Percentiles rank a stretch among this genome's conserved stretches.
phyloP scores from a whole-genome alignment of 2,113 vertebrate genomes.

The Stigmatopora argus region DNA sequence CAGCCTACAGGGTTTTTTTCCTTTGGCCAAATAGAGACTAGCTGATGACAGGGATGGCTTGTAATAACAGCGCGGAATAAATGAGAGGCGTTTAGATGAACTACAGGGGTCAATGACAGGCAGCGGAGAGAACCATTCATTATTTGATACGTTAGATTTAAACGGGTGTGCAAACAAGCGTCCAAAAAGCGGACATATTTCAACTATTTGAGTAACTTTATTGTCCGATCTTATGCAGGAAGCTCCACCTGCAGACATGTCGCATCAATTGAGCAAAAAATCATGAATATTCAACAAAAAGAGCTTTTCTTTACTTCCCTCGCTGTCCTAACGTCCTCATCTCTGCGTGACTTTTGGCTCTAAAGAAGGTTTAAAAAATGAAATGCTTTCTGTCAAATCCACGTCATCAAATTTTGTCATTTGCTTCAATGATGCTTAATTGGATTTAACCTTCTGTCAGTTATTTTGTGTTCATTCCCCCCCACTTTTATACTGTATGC shows the following conservation, averaged over 20 bases:
- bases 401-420: slow-evolving; percentile 50
- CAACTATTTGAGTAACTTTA: too few relatives aligned
- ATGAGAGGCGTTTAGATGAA: slow-evolving; percentile 35
- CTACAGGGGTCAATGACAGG: slow-evolving; percentile 31
- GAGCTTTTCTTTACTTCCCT: slow-evolving; percentile 19
- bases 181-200: neutral
- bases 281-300: slow-evolving; percentile 54
- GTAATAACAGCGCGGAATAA: slow-evolving; percentile 17
- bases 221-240: neutral
- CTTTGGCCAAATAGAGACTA: slow-evolving; percentile 23
- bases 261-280: slow-evolving; percentile 28
- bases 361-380: slow-evolving; percentile 28
- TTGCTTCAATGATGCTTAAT: slow-evolving; percentile 41
- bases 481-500: too few relatives aligned
- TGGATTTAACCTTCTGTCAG: slow-evolving; percentile 42
- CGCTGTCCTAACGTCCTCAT: slow-evolving; percentile 25
- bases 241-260: slow-evolving; percentile 38
- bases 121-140: slow-evolving; percentile 24
- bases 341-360: slow-evolving; percentile 8
- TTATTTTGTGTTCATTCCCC: slow-evolving; percentile 21
- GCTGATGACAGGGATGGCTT: slow-evolving; percentile 19
- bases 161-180: neutral
- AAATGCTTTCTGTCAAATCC: slow-evolving; percentile 33
- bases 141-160: slow-evolving; percentile 16
- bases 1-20: slow-evolving; percentile 25